Evolutionary conservation across 1,140 invertebrate species (phyloP), one percentile per base, ranked within the genome.

Genomic region (Galleria mellonella): DNA sequence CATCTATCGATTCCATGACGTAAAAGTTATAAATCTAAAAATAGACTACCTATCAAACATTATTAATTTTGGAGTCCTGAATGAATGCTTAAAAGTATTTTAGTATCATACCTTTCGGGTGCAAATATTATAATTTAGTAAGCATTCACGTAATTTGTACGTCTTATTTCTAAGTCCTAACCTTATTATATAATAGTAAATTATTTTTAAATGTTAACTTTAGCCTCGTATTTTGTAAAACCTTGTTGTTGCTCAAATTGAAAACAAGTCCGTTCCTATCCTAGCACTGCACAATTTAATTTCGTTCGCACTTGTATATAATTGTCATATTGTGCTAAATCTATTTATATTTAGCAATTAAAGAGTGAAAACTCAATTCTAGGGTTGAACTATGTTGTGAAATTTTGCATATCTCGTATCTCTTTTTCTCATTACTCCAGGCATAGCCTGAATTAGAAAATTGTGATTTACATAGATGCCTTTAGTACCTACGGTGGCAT

Each of bases 381-480:
- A 55, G 43, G 48, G 50, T 55, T 53, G 43, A 56, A 62, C 62
- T 59, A 74, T 51, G 72, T 77, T 81, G 73, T 81, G 74, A 82
- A 58, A 50, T 69, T 65, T 76, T 72, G 74, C 77, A 82, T 82
- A 78, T 79, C 75, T 73, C 38, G 49, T 72, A 49, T 63, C 51
- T 69, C 53, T 61, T 47, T 62, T 46, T 75, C 49, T 70, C 55
- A 41, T 52, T 72, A 4, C 31, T 55, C 29, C 62, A 64, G 59
- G 70, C 72, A 67, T 83, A 79, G 74, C 63, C 62, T 48, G 51
- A 47, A 23, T 71, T 71, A 66, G 56, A 53, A 65, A 23, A 69
- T 59, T 77, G 76, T 81, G 76, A 83, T 75, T 70, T 77, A 23
- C 17, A 3, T 23, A 77, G 71, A 77, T 79, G 79, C 76, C 74